phyloP scores from a whole-genome alignment of 2,113 vertebrate species.

The Machaerirhynchus nigripectus region DNA sequence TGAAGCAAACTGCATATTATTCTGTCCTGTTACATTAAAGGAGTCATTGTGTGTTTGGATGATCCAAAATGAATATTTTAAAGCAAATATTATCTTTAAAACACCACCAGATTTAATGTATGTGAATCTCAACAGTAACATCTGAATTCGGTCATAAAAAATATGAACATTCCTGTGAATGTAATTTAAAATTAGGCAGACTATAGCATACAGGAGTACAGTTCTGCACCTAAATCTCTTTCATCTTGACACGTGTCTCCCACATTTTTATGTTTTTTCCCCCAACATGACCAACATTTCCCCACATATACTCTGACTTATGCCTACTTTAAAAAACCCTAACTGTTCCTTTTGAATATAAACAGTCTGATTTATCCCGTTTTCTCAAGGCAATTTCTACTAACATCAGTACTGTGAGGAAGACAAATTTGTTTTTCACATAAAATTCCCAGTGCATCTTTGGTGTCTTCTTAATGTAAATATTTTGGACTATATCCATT shows the following conservation, averaged over 20 bases:
- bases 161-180: background rate
- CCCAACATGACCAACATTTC: background rate
- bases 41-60: background rate
- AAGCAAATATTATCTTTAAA: background rate
- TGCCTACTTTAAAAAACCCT: background rate
- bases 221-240: background rate
- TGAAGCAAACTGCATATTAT: background rate
- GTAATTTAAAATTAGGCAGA: background rate
- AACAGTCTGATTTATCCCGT: background rate
- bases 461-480: background rate
- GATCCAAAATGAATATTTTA: background rate
- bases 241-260: background rate
- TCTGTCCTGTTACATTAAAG: background rate
- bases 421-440: background rate
- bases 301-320: background rate
- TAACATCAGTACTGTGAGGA: background rate
- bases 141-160: background rate
- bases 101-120: background rate
- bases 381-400: background rate
- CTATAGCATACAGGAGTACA: background rate
- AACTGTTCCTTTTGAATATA: background rate
- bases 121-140: background rate
- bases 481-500: background rate
- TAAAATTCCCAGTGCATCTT: background rate
- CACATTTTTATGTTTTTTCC: background rate